These are phyloP conservation scores for Xenopus laevis DNA, from an alignment of 2,113 vertebrate species.

Conservation along the genomic window DNA sequence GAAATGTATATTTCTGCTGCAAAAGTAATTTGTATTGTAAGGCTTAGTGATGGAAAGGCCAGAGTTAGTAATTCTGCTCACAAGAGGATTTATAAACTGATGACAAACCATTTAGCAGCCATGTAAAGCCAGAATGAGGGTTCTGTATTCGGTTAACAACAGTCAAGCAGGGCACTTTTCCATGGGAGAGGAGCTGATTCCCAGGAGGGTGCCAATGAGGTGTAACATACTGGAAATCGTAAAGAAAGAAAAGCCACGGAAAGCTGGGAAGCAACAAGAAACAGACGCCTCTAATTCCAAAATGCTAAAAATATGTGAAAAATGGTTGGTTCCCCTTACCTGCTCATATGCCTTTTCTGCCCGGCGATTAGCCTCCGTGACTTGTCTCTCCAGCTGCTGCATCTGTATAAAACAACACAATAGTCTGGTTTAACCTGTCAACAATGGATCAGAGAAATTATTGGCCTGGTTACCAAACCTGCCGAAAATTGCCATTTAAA, in stretches of 20 bases:
- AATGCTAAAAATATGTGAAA: not conserved
- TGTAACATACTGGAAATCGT: not conserved
- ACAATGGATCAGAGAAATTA: no score
- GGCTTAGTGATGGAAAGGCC: not conserved
- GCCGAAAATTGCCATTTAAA: no score
- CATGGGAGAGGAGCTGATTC: not conserved
- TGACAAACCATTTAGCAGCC: slow-evolving; percentile 4
- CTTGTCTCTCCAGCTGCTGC: slow-evolving; percentile 90
- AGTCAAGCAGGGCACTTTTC: not conserved
- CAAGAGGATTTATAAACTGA: slow-evolving; percentile 11
- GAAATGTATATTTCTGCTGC: no score
- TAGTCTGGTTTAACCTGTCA: no score
- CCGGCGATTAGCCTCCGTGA: slow-evolving; percentile 84
- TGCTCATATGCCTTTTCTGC: slow-evolving; percentile 89
- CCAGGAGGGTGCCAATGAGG: not conserved
- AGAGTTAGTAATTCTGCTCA: not conserved
- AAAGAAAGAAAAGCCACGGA: not conserved
- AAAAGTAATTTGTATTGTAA: not conserved
- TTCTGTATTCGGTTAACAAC: not conserved
- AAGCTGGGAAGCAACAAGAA: not conserved
- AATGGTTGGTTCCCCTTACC: slow-evolving; percentile 59
- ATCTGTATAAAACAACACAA: slow-evolving; percentile 67
- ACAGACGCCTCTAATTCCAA: not conserved
- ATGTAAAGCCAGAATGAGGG: not conserved
- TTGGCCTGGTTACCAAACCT: no score